A percentile compares a stretch with the other conserved stretches of the same genome.
phyloP scores from a whole-genome alignment of 2,113 vertebrate species.

The Pongo abelii region DNA sequence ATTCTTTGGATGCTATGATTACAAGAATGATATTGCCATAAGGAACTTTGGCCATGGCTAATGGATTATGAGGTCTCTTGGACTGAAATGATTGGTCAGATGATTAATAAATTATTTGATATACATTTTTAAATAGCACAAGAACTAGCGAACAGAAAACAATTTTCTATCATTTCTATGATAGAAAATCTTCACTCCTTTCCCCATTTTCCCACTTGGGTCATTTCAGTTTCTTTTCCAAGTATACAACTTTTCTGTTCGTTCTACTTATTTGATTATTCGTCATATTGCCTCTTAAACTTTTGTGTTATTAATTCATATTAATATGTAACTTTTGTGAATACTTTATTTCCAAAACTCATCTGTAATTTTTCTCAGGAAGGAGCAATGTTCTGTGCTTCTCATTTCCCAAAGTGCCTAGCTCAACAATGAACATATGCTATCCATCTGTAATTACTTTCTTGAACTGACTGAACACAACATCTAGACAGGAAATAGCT shows the following conservation, averaged over 20 bases:
- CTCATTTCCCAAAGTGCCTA: conserved; percentile 1
- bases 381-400: not conserved
- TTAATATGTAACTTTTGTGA: not conserved
- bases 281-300: not conserved
- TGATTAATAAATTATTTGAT: not conserved
- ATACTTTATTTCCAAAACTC: not conserved
- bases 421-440: not conserved
- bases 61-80: not conserved
- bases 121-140: not conserved
- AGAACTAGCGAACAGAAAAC: not conserved
- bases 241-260: not conserved
- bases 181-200: not conserved
- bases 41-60: not conserved
- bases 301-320: not conserved
- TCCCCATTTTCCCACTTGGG: not conserved
- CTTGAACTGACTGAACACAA: not conserved
- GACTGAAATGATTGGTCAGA: not conserved
- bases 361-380: conserved; percentile 19
- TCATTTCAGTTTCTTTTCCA: not conserved
- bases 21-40: not conserved
- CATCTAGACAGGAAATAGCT: conserved; percentile 9
- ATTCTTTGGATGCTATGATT: not conserved
- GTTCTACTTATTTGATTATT: not conserved
- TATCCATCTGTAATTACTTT: conserved; percentile 6
- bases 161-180: not conserved